A percentile compares a stretch with the other conserved stretches of the same genome.
These are phyloP conservation scores for Drosophila trichaetosa DNA, from an alignment of 2,888 invertebrate species.

Conservation along the genomic window DNA sequence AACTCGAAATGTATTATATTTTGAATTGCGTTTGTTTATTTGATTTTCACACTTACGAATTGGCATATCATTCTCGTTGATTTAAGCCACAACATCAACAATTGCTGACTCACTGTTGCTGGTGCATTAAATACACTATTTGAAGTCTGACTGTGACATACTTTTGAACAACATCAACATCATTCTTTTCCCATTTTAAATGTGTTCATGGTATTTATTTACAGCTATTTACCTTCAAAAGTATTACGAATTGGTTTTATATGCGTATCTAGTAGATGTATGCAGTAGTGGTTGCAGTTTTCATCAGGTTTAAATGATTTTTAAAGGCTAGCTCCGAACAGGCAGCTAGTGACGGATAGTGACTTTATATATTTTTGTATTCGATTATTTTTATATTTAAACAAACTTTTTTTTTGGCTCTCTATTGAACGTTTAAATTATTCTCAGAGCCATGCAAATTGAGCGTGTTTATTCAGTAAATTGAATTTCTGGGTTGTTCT, in stretches of 20 bases:
- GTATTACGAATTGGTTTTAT: not conserved
- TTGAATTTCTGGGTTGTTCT: conserved; percentile 23
- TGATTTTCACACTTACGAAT: conserved; percentile 25
- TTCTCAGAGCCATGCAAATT: conserved; percentile 30
- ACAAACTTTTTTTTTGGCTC: not conserved
- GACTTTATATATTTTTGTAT: conserved; percentile 13
- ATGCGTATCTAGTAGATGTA: too few species aligned
- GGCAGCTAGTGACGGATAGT: conserved; percentile 15
- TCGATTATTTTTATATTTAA: not conserved
- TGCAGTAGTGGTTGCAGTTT: conserved; percentile 22
- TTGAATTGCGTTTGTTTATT: not conserved
- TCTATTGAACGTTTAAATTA: conserved; percentile 22
- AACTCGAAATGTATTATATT: not conserved
- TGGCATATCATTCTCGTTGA: conserved; percentile 2
- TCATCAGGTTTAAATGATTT: conserved; percentile 25
- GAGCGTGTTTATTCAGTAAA: conserved; percentile 45
- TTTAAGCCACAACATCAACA: conserved; percentile 4
- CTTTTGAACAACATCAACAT: not conserved
- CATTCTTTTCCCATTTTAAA: not conserved
- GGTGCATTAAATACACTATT: not conserved
- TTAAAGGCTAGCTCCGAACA: conserved; percentile 31
- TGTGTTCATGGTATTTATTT: not conserved
- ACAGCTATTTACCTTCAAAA: not conserved
- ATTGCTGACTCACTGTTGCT: not conserved
- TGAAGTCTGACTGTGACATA: not conserved